These are phyloP conservation scores for Saxidomus purpurata DNA, from an alignment of 1,140 invertebrate species.

Conservation along the genomic window DNA sequence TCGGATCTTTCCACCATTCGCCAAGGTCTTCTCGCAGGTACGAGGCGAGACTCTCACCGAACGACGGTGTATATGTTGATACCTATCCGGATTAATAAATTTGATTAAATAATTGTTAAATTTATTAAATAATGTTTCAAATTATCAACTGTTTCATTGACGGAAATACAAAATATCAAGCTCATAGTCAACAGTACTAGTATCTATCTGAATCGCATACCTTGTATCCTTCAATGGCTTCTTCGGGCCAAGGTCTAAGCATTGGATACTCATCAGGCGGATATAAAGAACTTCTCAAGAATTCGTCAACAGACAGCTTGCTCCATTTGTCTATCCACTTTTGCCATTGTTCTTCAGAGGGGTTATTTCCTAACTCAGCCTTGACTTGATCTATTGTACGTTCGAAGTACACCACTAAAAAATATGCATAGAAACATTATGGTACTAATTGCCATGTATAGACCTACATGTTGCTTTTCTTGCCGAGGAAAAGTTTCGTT, in stretches of 20 bases:
- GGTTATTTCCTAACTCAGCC: background rate
- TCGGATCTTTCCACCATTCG: conserved; percentile 59
- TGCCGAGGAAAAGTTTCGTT: too few relatives aligned
- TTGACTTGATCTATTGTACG: conserved; percentile 20
- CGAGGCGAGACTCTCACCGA: conserved; percentile 38
- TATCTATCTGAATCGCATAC: too few relatives aligned
- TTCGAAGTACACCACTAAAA: conserved; percentile 7
- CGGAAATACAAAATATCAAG: too few relatives aligned
- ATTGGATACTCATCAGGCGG: background rate
- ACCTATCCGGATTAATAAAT: too few relatives aligned
- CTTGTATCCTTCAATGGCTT: conserved; percentile 63
- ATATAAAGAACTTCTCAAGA: background rate
- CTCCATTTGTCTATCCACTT: conserved; percentile 24
- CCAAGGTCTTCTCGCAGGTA: conserved; percentile 61
- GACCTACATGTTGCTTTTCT: too few relatives aligned
- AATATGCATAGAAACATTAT: too few relatives aligned
- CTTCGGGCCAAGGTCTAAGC: conserved; percentile 65
- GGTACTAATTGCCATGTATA: too few relatives aligned
- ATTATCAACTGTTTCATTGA: too few relatives aligned
- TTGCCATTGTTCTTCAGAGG: background rate
- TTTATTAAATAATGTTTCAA: too few relatives aligned
- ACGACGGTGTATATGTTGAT: conserved; percentile 42
- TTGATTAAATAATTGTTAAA: too few relatives aligned
- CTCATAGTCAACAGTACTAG: too few relatives aligned
- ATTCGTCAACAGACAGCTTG: conserved; percentile 28